Base-by-base conservation (phyloP, 2,888 invertebrate species). In the Amiota communis region DNA sequence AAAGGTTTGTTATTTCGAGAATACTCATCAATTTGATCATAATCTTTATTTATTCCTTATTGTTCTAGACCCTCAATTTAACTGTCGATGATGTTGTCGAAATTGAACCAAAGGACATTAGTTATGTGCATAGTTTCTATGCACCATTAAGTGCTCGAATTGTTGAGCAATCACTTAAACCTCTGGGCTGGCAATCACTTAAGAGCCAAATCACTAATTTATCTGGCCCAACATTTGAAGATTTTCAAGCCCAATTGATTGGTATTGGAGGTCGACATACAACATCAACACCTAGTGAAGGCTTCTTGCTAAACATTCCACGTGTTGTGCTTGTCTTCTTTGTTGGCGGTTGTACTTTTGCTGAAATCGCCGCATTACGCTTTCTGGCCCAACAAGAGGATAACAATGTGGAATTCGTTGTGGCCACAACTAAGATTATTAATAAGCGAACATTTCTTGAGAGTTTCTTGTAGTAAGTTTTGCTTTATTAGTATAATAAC, bases 281-380 rank as follows among this genome's bases (percentile, higher is more conserved):
- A 6, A 91, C 91, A 72, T 92, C 92, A 0, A 91, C 92, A 17
- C 91, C 92, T 0, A 93, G 92, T 79, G 92, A 93, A 70, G 91
- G 91, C 74, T 93, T 93, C 2, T 81, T 88, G 71, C 47, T 83
- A 49, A 85, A 90, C 76, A 81, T 84, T 72, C 86, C 87, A 61
- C 85, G 88, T 78, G 94, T 97, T 2, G 94, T 98, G 10, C 91
- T 99, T 0, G 97, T 99, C 0, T 97, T 98, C 89, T 98, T 98
- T 88, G 94, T 99, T 15, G 99, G 99, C 6, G 99, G 99, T 0
- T 97, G 98, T 87, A 99, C 99, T 0, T 97, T 95, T 90, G 97
- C 98, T 1, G 99, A 99, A 90, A 94, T 95, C 83, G 94, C 95
- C 0, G 95, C 95, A 0, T 86, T 95, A 11, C 91, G 95, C 74